Conservation (phyloP, 92 coral and sea anemone species). For the Phymanthus crucifer region DNA sequence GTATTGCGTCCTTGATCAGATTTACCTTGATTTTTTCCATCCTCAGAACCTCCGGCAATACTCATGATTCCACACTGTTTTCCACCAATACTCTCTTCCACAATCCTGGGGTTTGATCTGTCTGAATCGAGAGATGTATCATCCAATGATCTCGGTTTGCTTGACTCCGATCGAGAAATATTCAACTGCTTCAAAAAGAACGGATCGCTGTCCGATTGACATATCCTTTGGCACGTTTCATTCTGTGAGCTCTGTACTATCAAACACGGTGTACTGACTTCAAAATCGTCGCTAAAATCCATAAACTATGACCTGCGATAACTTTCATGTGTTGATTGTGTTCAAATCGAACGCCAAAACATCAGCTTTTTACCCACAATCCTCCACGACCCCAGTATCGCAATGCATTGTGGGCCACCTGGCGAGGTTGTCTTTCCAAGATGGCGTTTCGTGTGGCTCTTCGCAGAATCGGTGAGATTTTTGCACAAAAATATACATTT, state of each 20-base stretch:
- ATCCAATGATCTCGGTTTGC: not conserved
- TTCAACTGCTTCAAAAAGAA: conserved; percentile 32
- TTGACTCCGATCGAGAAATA: conserved; percentile 40
- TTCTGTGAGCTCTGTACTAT: conserved; percentile 75
- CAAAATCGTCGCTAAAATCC: conserved; percentile 56
- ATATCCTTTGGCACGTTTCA: conserved; percentile 33
- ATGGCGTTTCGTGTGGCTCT: conserved; percentile 99
- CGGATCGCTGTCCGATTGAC: conserved; percentile 20
- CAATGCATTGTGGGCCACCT: conserved; percentile 40
- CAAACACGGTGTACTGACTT: conserved; percentile 78
- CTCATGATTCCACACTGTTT: conserved; percentile 17
- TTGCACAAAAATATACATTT: not conserved
- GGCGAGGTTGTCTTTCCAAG: conserved; percentile 73
- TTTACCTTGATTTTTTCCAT: conserved; percentile 7
- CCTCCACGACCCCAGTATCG: conserved; percentile 21
- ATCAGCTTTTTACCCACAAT: conserved; percentile 32
- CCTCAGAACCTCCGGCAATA: conserved; percentile 25
- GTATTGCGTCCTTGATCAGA: not conserved
- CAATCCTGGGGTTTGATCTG: not conserved
- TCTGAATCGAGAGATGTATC: not conserved
- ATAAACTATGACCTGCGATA: too few relatives aligned
- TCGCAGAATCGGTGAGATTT: conserved; percentile 79
- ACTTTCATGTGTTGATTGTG: conserved; percentile 9
- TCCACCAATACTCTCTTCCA: not conserved
- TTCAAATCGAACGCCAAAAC: conserved; percentile 44